Evolutionary conservation across 2,113 vertebrate species (phyloP), one percentile per base, ranked within the genome.

Genomic region (Sinocyclocheilus grahami): DNA sequence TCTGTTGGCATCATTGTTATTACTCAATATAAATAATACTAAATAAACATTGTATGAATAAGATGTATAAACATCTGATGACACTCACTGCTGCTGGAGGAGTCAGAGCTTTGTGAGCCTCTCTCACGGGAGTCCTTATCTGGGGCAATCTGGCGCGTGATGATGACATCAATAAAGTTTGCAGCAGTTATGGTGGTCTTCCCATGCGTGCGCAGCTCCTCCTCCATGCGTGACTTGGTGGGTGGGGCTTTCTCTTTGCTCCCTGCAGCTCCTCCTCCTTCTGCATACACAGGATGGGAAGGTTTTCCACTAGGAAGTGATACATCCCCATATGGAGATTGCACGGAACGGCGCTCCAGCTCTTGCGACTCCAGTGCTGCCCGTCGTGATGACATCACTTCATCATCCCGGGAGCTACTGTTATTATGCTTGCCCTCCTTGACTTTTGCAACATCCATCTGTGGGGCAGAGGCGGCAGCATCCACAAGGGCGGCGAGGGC

Each of bases 101-200:
- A 98, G 94, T 99, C 97, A 2, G 97, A 98, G 91, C 97, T 98
- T 90, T 99, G 98, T 75, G 97, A 98, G 92, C 97, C 95, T 87
- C 97, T 96, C 84, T 99, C 98, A 80, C 98, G 94, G 0, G 95
- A 95, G 92, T 99, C 97, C 93, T 99, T 99, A 91, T 99, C 97
- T 22, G 97, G 96, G 81, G 98, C 97, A 85, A 99, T 99, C 93
- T 99, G 97, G 82, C 97, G 96, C 10, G 97, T 99, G 95, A 99
- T 99, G 95, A 99, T 99, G 94, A 99, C 97, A 88, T 99, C 98
- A 85, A 99, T 99, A 93, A 99, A 99, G 94, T 97, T 99, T 89
- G 97, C 97, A 39, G 98, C 97, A n/a, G 98, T 99, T 89, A 99
- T 99, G 86, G 98, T 99, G 78, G 98, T 99, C 94, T 99, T 99